These are phyloP conservation scores for Uromys caudimaculatus DNA, from an alignment of 2,797 vertebrate species.

Conservation along the genomic window DNA sequence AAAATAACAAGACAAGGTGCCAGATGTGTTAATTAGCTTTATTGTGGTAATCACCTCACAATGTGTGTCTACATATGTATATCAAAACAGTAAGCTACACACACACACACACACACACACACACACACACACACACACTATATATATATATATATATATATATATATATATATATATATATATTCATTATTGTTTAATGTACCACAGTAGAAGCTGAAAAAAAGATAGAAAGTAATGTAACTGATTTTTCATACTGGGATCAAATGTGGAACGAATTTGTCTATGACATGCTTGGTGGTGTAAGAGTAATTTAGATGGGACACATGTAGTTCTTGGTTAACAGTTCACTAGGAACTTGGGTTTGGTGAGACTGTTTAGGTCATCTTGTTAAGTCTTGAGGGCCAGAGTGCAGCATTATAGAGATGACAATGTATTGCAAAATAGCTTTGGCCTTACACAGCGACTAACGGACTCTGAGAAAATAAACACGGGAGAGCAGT, in stretches of 20 bases:
- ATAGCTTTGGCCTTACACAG: background rate
- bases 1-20: background rate
- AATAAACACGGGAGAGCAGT: background rate
- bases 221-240: background rate
- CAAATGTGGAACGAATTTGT: background rate
- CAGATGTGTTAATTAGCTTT: background rate
- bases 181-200: background rate
- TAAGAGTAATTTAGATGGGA: background rate
- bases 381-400: background rate
- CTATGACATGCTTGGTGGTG: background rate
- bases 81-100: background rate
- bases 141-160: background rate
- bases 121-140: background rate
- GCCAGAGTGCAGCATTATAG: background rate
- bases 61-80: background rate
- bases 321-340: background rate
- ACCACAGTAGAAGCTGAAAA: background rate
- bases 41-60: background rate
- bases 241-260: background rate
- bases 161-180: background rate
- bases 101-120: background rate
- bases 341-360: background rate
- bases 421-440: background rate
- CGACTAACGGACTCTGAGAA: background rate
- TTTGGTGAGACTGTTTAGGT: background rate